phyloP scores from a whole-genome alignment of 2,113 vertebrate species.

The Donacobius atricapilla region DNA sequence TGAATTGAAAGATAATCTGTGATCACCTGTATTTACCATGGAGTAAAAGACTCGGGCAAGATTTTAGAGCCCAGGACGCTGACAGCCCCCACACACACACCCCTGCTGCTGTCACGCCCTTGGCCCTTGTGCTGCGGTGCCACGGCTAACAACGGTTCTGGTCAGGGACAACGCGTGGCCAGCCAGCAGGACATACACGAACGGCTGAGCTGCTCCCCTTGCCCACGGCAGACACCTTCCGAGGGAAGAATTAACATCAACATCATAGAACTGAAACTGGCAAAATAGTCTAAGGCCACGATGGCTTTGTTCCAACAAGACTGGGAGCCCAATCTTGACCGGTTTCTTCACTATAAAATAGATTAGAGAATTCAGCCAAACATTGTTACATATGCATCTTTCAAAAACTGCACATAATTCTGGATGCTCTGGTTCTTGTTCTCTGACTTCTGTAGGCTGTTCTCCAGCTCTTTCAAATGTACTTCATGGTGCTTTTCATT shows the following conservation, averaged over 20 bases:
- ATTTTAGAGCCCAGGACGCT: background rate
- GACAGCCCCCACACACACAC: background rate
- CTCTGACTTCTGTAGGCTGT: slow-evolving; percentile 84
- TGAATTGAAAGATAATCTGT: background rate
- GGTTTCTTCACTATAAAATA: background rate
- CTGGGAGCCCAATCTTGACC: background rate
- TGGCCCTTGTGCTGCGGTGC: background rate
- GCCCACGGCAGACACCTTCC: background rate
- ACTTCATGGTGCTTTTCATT: slow-evolving; percentile 77
- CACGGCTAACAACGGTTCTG: background rate
- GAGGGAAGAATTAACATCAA: background rate
- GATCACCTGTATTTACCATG: background rate
- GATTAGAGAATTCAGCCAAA: slow-evolving; percentile 74
- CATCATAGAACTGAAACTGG: background rate
- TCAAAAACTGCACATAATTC: slow-evolving; percentile 87
- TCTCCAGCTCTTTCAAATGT: slow-evolving; percentile 82
- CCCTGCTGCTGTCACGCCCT: background rate
- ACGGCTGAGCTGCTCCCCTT: background rate
- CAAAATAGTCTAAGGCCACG: background rate
- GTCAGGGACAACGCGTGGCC: background rate
- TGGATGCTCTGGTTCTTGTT: slow-evolving; percentile 84
- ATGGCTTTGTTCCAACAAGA: background rate
- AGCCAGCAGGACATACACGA: background rate
- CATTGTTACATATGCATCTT: slow-evolving; percentile 81
- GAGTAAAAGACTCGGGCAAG: fast-evolving